phyloP scores from a whole-genome alignment of 2,797 vertebrate genomes.

The Crax fasciolata region DNA sequence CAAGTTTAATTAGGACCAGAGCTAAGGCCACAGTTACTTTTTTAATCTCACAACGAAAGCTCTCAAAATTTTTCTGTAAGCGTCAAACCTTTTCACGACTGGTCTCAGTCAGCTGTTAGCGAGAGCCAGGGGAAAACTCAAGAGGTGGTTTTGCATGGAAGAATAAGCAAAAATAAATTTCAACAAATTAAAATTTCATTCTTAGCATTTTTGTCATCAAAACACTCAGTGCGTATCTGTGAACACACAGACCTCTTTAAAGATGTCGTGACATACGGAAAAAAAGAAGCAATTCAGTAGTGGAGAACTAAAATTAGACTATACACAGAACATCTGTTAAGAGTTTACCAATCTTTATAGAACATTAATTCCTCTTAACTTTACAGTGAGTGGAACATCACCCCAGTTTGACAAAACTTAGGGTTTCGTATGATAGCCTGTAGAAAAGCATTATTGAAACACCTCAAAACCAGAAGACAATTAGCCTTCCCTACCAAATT shows the following conservation, averaged over 20 bases:
- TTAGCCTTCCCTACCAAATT: not conserved
- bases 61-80: not conserved
- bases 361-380: not conserved
- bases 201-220: not conserved
- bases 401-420: not conserved
- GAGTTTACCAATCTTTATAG: not conserved
- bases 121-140: not conserved
- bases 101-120: not conserved
- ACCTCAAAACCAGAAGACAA: not conserved
- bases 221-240: not conserved
- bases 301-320: not conserved
- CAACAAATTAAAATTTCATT: not conserved
- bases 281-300: not conserved
- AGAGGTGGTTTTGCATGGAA: not conserved
- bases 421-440: rapidly evolving
- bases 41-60: not conserved
- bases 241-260: not conserved
- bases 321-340: not conserved
- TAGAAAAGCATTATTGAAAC: not conserved
- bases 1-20: not conserved
- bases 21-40: not conserved
- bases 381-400: not conserved
- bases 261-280: not conserved
- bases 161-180: not conserved
- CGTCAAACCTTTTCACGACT: not conserved